Conservation (phyloP, 2,888 invertebrate genomes). For the Hirtodrosophila duncani region DNA sequence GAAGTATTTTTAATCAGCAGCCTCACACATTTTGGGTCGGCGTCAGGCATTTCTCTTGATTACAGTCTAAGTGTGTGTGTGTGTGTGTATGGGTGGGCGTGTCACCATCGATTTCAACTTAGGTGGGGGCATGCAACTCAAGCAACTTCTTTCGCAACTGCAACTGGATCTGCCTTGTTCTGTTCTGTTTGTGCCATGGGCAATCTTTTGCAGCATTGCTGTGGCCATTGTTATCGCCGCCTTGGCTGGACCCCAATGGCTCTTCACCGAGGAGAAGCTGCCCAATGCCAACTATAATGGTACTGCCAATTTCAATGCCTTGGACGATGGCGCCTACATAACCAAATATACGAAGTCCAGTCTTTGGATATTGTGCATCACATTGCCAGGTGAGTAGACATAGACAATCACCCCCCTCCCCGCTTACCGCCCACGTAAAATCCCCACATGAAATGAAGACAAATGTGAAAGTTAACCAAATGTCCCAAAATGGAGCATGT, state of each 20-base stretch:
- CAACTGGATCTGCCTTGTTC: background rate
- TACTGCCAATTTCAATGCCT: conserved; percentile 79
- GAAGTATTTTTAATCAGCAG: conserved; percentile 22
- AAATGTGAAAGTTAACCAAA: conserved; percentile 13
- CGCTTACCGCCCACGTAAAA: too few relatives aligned
- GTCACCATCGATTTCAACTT: conserved; percentile 21
- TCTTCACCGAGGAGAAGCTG: conserved; percentile 91
- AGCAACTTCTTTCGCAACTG: background rate
- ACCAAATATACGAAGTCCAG: conserved; percentile 78
- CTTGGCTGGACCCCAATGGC: conserved; percentile 84
- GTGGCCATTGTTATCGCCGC: conserved; percentile 78
- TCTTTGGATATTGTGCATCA: conserved; percentile 77
- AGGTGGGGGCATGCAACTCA: conserved; percentile 8
- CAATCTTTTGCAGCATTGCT: conserved; percentile 76
- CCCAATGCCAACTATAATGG: conserved; percentile 88
- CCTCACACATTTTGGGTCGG: conserved; percentile 1
- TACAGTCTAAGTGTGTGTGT: background rate
- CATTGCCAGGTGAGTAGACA: conserved; percentile 73
- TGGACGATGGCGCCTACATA: conserved; percentile 77
- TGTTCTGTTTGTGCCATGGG: background rate
- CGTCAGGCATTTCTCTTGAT: conserved; percentile 18
- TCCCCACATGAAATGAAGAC: conserved; percentile 8
- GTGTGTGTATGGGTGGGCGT: too few relatives aligned
- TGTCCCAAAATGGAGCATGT: too few relatives aligned
- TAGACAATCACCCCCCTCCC: too few relatives aligned